Percentiles rank a stretch among this genome's conserved stretches.
phyloP scores from a whole-genome alignment of 2,888 invertebrate species.

The Trypoxylon attenuatum region DNA sequence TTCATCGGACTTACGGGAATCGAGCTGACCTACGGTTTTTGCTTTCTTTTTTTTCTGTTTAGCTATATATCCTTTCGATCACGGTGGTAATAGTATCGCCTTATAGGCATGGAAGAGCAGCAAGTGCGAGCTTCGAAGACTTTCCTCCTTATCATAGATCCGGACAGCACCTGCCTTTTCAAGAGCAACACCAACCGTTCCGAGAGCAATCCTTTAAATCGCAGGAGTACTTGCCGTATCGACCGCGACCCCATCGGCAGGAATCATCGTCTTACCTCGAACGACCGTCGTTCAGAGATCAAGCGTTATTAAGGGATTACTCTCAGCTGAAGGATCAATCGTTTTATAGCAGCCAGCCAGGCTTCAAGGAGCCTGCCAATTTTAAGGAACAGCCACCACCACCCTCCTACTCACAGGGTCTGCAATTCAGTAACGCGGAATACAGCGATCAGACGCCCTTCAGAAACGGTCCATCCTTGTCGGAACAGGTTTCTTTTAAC shows the following conservation, averaged over 20 bases:
- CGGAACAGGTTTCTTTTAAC: not conserved
- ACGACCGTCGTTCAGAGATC: constrained; percentile 23
- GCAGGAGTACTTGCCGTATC: constrained; percentile 29
- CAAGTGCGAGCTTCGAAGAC: constrained; percentile 40
- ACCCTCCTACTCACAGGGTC: constrained; percentile 2
- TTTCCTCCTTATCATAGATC: constrained; percentile 50
- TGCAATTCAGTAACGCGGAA: constrained; percentile 11
- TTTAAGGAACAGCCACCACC: constrained; percentile 4
- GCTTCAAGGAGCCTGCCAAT: constrained; percentile 24
- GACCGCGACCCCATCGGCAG: constrained; percentile 19
- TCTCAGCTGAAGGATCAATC: constrained; percentile 8
- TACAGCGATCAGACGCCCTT: constrained; percentile 10
- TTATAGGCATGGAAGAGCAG: constrained; percentile 37
- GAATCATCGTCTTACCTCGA: constrained; percentile 5
- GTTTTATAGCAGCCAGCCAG: constrained; percentile 9
- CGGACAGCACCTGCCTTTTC: constrained; percentile 40
- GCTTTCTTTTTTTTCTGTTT: too few relatives aligned
- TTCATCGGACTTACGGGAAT: too few relatives aligned
- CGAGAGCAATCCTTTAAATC: constrained; percentile 38
- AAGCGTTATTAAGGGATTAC: constrained; percentile 34
- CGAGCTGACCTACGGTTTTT: too few relatives aligned
- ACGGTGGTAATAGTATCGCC: constrained; percentile 44
- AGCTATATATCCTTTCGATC: constrained; percentile 51
- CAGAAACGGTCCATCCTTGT: constrained; percentile 7
- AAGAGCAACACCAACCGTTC: constrained; percentile 47